phyloP scores from a whole-genome alignment of 2,888 invertebrate genomes.

The Caenorhabditis virilis region DNA sequence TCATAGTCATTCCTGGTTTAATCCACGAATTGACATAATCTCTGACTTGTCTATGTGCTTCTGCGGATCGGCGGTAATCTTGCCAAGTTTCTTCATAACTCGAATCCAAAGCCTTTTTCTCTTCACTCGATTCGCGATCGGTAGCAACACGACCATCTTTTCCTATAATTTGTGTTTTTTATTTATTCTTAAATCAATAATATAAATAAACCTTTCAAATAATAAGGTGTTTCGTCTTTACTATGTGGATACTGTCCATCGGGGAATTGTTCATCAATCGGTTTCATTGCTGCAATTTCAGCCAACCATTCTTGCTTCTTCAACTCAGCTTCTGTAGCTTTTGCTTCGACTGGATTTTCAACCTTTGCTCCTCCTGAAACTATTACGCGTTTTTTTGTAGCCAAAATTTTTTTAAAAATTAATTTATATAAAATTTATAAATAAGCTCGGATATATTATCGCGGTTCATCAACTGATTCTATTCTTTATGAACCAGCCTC shows the following conservation, averaged over 20 bases:
- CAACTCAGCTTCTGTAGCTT: constrained; percentile 10
- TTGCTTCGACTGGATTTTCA: neutral
- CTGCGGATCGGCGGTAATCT: constrained; percentile 82
- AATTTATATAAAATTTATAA: neutral
- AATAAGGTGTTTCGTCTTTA: constrained; percentile 32
- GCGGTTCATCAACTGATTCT: neutral
- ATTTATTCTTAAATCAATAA: constrained; percentile 14
- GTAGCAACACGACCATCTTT: constrained; percentile 64
- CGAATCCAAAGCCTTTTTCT: constrained; percentile 83
- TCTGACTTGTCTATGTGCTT: constrained; percentile 94
- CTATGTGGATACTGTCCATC: constrained; percentile 86
- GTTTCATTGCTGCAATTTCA: constrained; percentile 59
- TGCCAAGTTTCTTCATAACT: constrained; percentile 79
- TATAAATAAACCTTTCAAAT: constrained; percentile 26
- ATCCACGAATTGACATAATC: constrained; percentile 90
- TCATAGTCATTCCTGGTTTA: constrained; percentile 98
- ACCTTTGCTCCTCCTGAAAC: constrained; percentile 13
- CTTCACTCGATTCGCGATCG: constrained; percentile 72
- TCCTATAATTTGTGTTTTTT: constrained; percentile 10
- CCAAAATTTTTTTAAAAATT: neutral
- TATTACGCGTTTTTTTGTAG: neutral
- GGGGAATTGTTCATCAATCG: constrained; percentile 80
- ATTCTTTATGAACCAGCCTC: constrained; percentile 2
- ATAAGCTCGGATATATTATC: constrained; percentile 3
- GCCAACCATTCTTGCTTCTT: constrained; percentile 32